Evolutionary conservation across 2,113 vertebrate genomes (phyloP), one percentile per base, ranked within the genome.

Genomic region (Sorex araneus): DNA sequence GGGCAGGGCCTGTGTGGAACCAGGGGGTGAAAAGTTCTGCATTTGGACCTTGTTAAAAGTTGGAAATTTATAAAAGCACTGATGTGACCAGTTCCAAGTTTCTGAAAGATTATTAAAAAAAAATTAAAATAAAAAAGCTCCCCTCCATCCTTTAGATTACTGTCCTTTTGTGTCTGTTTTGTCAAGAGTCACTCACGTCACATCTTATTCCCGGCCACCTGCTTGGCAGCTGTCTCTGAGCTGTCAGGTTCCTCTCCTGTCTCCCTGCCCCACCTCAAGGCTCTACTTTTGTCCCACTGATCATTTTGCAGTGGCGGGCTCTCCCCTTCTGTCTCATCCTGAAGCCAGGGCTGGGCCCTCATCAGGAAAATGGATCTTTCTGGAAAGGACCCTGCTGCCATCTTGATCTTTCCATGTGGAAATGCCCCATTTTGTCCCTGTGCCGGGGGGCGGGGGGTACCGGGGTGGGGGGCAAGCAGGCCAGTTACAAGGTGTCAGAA

Each of bases 51-150:
- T 23, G 9, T 32, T 50, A 3, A 9, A 50, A 50, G 47, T 50
- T 67, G 50, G 57, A 70, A 89, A 70, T n/a, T 89, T 50, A 78
- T 57, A 36, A 78, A 67, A 90, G 69, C 73, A 19, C 25, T n/a
- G 10, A 4, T 54, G 15, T 2, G 32, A 45, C 32, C 45, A 6
- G 27, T 25, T 73, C 66, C 47, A 50, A 50, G 47, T 50, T 50
- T 50, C 45, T 50, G 47, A 50, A 82, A 64, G 50, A 54, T 74
- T 1, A 74, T 57, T 50, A 50, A 50, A 50, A 50, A 50, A 10
- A 50, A 10, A 50, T 13, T 12, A 50, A 50, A 50, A 50, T 50
- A 50, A 50, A 50, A 50, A 50, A 10, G 5, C 47, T 13, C 10
- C 3, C 3, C 23, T 30, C 2, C 1, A 21, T 6, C 13, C 27